Evolutionary conservation across 2,797 vertebrate species (phyloP), one percentile per base, ranked within the genome.

Genomic region (Sebastolobus altivelis): DNA sequence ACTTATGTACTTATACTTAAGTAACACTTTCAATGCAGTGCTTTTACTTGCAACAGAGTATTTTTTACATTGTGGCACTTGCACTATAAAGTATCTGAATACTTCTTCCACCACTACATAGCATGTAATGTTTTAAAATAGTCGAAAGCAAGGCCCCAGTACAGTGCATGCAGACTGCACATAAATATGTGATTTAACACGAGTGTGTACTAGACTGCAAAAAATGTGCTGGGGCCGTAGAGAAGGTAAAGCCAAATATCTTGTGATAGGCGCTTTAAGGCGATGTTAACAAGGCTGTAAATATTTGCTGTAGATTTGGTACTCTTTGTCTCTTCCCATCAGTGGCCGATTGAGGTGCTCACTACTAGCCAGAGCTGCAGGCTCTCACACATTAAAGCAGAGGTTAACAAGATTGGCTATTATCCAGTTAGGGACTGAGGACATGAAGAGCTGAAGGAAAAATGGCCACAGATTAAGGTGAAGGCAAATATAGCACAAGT

Each of bases 401-500:
- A 96, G 93, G 94, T 96, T 96, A 95, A 95, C 93, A 93, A 94
- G 93, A 94, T 94, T 94, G 93, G 82, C 89, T 88, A 80, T 94
- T 93, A 95, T 95, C 93, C 94, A 91, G 84, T 94, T 94, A 94
- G 89, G 72, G 88, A 82, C 89, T 89, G 89, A 93, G 92, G 91
- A 93, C 91, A 88, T 71, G 72, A 82, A 83, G 87, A 92, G 87
- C 86, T 75, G 40, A 86, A 90, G 83, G 89, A 85, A 86, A 88
- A 92, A 90, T 83, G 74, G 65, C 81, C 71, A 78, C 91, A 93
- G 92, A 93, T 95, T 92, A 93, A 88, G 85, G 87, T 84, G 86
- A 90, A 88, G 84, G 78, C 86, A 92, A 93, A 93, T 89, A 82
- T 93, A 92, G 85, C 77, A 88, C 82, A 70, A 81, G 83, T 88